These are phyloP conservation scores for Graphium colonna DNA, from an alignment of 2,888 invertebrate species.

Conservation along the genomic window DNA sequence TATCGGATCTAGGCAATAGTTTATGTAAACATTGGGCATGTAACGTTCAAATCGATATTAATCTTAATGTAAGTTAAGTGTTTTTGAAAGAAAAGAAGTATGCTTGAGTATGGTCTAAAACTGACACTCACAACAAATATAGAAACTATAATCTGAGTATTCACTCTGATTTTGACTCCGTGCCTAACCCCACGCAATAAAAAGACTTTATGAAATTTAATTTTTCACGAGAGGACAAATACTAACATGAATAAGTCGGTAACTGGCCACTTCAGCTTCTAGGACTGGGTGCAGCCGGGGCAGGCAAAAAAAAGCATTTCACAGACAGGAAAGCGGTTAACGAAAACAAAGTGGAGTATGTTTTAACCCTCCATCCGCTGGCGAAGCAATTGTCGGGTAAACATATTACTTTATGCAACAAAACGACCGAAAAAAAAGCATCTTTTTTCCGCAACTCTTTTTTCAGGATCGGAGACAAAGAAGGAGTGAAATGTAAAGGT, in stretches of 20 bases:
- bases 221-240: constrained; percentile 15
- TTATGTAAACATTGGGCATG: too few relatives aligned
- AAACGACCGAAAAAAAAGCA: constrained; percentile 37
- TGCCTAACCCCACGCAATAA: too few relatives aligned
- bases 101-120: too few relatives aligned
- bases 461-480: constrained; percentile 37
- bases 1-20: too few relatives aligned
- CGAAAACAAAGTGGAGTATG: constrained; percentile 25
- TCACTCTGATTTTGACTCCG: too few relatives aligned
- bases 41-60: too few relatives aligned
- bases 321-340: constrained; percentile 19
- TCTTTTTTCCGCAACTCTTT: constrained; percentile 26
- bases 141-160: too few relatives aligned
- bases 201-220: constrained; percentile 1
- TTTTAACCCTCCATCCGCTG: constrained; percentile 25
- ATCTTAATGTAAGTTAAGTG: too few relatives aligned
- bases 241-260: constrained; percentile 20
- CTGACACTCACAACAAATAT: too few relatives aligned
- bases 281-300: constrained; percentile 13
- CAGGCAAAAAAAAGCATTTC: constrained; percentile 11
- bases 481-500: constrained; percentile 51
- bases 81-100: too few relatives aligned
- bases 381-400: constrained; percentile 28
- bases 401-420: constrained; percentile 34
- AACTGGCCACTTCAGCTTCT: constrained; percentile 21